Conservation (phyloP, 2,888 invertebrate species). For the Agrilus cyanescens region DNA sequence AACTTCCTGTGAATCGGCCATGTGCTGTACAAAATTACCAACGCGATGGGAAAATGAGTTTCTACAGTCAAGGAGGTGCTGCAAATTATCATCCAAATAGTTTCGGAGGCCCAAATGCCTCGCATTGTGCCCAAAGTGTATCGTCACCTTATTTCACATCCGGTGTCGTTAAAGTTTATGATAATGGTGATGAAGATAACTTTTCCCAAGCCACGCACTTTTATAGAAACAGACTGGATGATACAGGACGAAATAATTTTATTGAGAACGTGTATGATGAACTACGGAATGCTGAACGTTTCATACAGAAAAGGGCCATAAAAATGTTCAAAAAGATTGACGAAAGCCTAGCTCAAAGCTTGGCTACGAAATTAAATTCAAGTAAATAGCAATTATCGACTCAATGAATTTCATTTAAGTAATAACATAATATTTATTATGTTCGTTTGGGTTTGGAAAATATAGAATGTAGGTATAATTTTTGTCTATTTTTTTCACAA, state of each 20-base stretch:
- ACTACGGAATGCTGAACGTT: slow-evolving; percentile 65
- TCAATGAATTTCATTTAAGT: too few relatives aligned
- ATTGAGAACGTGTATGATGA: slow-evolving; percentile 70
- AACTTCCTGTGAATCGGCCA: slow-evolving; percentile 91
- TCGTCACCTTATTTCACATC: slow-evolving; percentile 45
- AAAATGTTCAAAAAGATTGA: slow-evolving; percentile 48
- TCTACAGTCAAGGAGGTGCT: slow-evolving; percentile 72
- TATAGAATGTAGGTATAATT: too few relatives aligned
- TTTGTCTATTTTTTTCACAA: too few relatives aligned
- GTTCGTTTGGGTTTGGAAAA: too few relatives aligned
- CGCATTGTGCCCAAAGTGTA: slow-evolving; percentile 49
- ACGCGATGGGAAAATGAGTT: slow-evolving; percentile 71
- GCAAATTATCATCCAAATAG: slow-evolving; percentile 97
- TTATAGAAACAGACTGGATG: slow-evolving; percentile 63
- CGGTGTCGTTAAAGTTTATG: slow-evolving; percentile 72
- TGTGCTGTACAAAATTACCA: slow-evolving; percentile 69
- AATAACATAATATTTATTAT: too few relatives aligned
- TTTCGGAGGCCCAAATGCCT: slow-evolving; percentile 74
- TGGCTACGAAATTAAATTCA: too few relatives aligned
- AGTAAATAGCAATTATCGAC: too few relatives aligned
- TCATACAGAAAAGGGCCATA: slow-evolving; percentile 78
- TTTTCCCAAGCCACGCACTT: slow-evolving; percentile 72
- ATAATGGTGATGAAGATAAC: slow-evolving; percentile 80
- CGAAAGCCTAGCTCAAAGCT: too few relatives aligned
- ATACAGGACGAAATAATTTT: slow-evolving; percentile 57